phyloP scores from a whole-genome alignment of 2,113 vertebrate genomes.

The Noturus placidus region DNA sequence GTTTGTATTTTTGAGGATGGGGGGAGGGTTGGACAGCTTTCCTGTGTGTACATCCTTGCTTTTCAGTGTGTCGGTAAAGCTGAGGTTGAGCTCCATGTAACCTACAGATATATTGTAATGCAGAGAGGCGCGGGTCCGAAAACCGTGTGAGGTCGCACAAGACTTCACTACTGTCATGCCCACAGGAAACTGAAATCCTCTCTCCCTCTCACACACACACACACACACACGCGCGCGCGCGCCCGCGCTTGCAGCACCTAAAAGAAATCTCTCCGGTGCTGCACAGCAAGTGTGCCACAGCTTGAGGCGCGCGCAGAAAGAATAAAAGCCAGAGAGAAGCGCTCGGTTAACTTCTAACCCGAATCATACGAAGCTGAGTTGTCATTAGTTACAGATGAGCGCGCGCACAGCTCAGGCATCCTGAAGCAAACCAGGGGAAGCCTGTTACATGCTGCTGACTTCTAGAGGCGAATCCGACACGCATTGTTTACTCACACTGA shows the following conservation, averaged over 20 bases:
- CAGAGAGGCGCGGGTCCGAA: not conserved
- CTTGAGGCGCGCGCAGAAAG: not conserved
- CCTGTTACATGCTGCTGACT: slow-evolving; percentile 5
- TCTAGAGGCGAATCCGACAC: not conserved
- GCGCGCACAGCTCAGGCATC: slow-evolving; percentile 3
- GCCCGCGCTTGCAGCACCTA: not conserved
- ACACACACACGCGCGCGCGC: not conserved
- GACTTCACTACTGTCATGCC: not conserved
- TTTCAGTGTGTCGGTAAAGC: not conserved
- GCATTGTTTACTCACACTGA: not conserved
- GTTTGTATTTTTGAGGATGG: too few relatives aligned
- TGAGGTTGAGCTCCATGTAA: not conserved
- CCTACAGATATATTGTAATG: not conserved
- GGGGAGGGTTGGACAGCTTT: not conserved
- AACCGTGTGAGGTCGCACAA: not conserved
- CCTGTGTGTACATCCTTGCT: not conserved
- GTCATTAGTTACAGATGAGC: not conserved
- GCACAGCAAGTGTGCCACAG: not conserved
- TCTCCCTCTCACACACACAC: not conserved
- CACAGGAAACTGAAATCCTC: not conserved
- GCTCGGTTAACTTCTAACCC: not conserved
- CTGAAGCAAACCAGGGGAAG: not conserved
- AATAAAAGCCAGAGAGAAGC: not conserved
- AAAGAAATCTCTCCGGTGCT: not conserved
- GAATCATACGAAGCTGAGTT: not conserved